These are phyloP conservation scores for Venturia canescens DNA, from an alignment of 1,140 invertebrate genomes.

Conservation along the genomic window DNA sequence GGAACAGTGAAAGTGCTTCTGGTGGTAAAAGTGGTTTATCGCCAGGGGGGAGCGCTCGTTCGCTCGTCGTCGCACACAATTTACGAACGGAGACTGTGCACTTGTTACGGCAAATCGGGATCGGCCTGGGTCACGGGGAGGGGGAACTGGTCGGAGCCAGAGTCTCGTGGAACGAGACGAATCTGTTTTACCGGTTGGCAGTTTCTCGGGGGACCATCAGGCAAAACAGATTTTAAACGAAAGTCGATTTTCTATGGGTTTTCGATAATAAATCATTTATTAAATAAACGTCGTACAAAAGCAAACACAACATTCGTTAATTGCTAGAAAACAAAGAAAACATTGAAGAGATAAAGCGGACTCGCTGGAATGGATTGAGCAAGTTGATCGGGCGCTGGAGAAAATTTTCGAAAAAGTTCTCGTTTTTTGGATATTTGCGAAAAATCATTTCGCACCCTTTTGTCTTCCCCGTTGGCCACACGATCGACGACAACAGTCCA, in stretches of 20 bases:
- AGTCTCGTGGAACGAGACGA: neutral
- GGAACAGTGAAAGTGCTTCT: constrained; percentile 72
- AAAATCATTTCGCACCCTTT: no score
- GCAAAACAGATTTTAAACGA: no score
- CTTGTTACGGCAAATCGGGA: constrained; percentile 71
- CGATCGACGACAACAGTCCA: no score
- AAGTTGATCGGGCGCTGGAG: no score
- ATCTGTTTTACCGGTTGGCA: neutral
- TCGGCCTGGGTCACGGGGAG: constrained; percentile 36
- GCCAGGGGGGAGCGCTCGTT: constrained; percentile 52
- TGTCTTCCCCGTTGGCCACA: no score
- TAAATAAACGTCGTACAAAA: neutral
- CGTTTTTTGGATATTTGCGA: no score
- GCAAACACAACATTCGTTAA: neutral
- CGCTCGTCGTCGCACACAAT: neutral
- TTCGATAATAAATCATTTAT: constrained; percentile 7
- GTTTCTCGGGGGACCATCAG: neutral
- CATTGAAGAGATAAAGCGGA: no score
- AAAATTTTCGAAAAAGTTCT: neutral
- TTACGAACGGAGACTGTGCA: constrained; percentile 12
- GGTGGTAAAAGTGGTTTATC: constrained; percentile 71
- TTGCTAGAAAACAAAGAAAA: neutral
- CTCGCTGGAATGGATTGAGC: neutral
- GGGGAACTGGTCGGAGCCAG: neutral
- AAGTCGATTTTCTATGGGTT: neutral